Conservation (phyloP, 37 sponge, comb jelly and placozoan species). For the Amphimedon queenslandica region DNA sequence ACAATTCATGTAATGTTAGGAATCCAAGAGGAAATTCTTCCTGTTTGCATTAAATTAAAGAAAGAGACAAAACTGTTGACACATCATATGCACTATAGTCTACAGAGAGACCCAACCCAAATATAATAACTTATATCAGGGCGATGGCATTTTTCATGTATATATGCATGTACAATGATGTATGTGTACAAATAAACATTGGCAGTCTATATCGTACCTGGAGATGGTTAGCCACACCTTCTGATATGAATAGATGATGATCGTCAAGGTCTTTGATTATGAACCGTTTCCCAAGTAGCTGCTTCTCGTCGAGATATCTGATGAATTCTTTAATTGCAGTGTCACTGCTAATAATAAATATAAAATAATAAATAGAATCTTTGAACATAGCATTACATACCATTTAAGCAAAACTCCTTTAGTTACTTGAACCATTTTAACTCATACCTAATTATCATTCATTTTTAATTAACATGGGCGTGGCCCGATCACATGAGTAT, state of each 20-base stretch:
- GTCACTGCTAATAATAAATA: slow-evolving; percentile 57
- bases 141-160: too few relatives aligned
- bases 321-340: slow-evolving; percentile 84
- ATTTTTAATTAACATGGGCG: too few relatives aligned
- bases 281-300: slow-evolving; percentile 68
- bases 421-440: background rate
- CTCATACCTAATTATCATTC: too few relatives aligned
- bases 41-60: too few relatives aligned
- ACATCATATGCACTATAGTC: too few relatives aligned
- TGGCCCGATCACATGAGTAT: background rate
- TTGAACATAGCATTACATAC: too few relatives aligned
- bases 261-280: slow-evolving; percentile 83
- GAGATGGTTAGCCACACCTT: slow-evolving; percentile 48
- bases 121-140: too few relatives aligned
- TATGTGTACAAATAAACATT: background rate
- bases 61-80: too few relatives aligned
- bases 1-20: too few relatives aligned
- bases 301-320: slow-evolving; percentile 68
- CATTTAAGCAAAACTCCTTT: background rate
- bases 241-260: slow-evolving; percentile 65
- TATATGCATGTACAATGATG: background rate
- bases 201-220: background rate
- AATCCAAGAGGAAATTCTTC: too few relatives aligned
- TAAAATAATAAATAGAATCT: too few relatives aligned
- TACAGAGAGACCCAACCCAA: too few relatives aligned